A percentile compares a stretch with the other conserved stretches of the same genome.
Conservation (phyloP, 37 sponge, comb jelly and placozoan species). For the Axinella damicornis region DNA sequence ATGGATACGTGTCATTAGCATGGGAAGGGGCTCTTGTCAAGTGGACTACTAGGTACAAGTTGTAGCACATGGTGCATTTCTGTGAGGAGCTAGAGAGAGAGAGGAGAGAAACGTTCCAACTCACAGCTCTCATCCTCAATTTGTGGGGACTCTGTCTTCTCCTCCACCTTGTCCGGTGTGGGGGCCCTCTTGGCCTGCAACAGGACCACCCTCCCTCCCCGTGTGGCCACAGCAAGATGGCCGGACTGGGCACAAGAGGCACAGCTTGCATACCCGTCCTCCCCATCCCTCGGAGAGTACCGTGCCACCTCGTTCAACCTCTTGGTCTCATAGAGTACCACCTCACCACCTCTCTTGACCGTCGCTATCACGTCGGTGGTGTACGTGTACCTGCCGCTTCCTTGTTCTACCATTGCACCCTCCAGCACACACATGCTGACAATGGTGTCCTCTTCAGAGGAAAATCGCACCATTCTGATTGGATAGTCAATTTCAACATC, state of each 20-base stretch:
- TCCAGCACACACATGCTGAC: conserved; percentile 20
- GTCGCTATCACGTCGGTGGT: conserved; percentile 8
- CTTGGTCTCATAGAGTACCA: conserved; percentile 18
- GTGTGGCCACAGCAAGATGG: conserved; percentile 12
- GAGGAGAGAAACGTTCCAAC: too few relatives aligned
- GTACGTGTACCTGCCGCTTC: background rate
- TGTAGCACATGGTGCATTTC: too few relatives aligned
- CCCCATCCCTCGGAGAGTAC: background rate
- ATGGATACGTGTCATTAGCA: too few relatives aligned
- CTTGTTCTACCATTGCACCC: background rate
- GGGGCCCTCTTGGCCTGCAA: background rate
- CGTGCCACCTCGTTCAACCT: background rate
- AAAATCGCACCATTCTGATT: background rate
- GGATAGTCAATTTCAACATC: background rate
- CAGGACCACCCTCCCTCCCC: background rate
- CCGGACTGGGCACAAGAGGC: conserved; percentile 8
- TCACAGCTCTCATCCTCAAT: too few relatives aligned
- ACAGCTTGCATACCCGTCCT: background rate
- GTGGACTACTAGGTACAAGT: too few relatives aligned
- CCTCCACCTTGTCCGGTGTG: too few relatives aligned
- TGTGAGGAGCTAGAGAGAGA: too few relatives aligned
- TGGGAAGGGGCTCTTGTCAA: too few relatives aligned
- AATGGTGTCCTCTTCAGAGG: background rate
- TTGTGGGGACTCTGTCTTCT: background rate
- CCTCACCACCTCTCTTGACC: conserved; percentile 11